These are phyloP conservation scores for Phalacrocorax aristotelis DNA, from an alignment of 2,113 vertebrate species.

Conservation along the genomic window DNA sequence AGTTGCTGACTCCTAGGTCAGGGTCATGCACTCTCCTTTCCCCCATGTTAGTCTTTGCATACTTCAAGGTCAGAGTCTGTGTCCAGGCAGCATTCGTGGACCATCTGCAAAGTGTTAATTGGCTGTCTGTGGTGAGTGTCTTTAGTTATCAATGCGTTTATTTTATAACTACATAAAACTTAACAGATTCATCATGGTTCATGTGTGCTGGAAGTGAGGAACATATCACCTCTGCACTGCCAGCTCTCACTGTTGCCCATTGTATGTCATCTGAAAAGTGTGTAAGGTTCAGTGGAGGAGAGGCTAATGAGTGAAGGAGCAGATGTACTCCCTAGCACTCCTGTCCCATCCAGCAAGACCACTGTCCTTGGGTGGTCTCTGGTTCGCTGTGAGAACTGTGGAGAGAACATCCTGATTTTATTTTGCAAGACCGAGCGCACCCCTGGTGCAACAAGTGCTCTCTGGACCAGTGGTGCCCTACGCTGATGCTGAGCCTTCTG, in stretches of 20 bases:
- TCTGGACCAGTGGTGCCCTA: neutral
- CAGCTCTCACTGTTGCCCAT: neutral
- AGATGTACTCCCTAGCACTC: neutral
- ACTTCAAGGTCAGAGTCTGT: neutral
- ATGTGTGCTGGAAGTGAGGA: neutral
- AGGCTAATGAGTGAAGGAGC: neutral
- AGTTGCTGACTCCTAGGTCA: neutral
- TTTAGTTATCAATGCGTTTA: neutral
- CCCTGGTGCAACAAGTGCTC: neutral
- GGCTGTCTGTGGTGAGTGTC: neutral
- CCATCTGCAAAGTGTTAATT: neutral
- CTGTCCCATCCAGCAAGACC: neutral
- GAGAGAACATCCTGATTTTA: neutral
- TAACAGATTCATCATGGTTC: neutral
- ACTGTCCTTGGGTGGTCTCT: neutral
- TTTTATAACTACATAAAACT: neutral
- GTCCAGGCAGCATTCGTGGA: neutral
- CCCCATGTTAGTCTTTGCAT: neutral
- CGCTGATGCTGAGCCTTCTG: neutral
- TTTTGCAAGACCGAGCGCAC: neutral
- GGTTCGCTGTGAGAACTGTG: neutral
- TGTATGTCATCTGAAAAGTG: neutral
- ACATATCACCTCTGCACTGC: neutral
- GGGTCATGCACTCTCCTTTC: rapidly evolving
- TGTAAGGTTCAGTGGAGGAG: neutral